Evolutionary conservation across 64 coral and sea anemone genomes (phyloP), one percentile per base, ranked within the genome.

Genomic region (Dendronephthya gigantea): DNA sequence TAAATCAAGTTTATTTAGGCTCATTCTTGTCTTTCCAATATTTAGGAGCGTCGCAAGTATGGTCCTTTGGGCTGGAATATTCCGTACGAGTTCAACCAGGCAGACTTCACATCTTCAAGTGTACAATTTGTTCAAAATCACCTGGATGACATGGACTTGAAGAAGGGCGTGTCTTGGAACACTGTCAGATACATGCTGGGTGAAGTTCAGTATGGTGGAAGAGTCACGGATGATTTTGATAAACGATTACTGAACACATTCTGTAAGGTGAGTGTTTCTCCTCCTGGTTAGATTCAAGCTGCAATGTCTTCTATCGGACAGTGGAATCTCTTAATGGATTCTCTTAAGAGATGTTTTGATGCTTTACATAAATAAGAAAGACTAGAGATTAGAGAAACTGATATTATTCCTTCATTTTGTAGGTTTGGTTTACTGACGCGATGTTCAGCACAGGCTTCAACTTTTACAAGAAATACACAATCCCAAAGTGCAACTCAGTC

Each of bases 61-160:
- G 94, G 94, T 17, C 94, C 94, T 10, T 68, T 96, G 16, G 94
- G 94, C 2, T 96, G 91, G 94, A 96, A 96, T 45, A 96, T 96
- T 34, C 94, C 91, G 7, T 93, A 92, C 48, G 91, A 92, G 48
- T 93, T 96, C 4, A 96, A 96, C 86, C 94, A 96, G 68, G 94
- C 94, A 32, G 94, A 96, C 65, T 96, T 96, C 51, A 96, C 91
- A 59, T 91, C n/a, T n/a, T n/a, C 91, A 72, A 96, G 94, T 40
- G 94, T 96, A 19, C 94, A 96, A 83, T 96, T 96, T 88, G 91
- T 96, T 70, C 94, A 96, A 49, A 96, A 96, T 84, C 93, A 96
- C 59, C 82, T 96, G 17, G 93, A 92, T 90, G 90, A 92, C 13
- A 92, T 92, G 90, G 90, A 92, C 30, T 92, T 96, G 50, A 96